Percentiles rank a stretch among this genome's conserved stretches.
These are phyloP conservation scores for Clupea harengus DNA, from an alignment of 2,113 vertebrate genomes.

Conservation along the genomic window DNA sequence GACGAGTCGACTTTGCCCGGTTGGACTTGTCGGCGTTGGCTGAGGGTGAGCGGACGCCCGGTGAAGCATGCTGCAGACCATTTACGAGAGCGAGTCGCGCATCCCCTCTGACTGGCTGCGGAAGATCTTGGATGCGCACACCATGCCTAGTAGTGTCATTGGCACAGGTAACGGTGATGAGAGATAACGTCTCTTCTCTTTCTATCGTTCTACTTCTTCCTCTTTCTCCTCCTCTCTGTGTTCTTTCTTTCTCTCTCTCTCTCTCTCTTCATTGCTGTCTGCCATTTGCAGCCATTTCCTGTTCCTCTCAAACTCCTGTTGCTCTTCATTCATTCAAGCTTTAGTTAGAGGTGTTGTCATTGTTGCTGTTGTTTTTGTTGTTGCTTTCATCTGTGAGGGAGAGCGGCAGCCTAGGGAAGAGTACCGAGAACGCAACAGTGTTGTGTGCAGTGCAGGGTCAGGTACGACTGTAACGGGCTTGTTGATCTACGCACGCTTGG, in stretches of 20 bases:
- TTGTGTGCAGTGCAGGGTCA: neutral
- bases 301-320: neutral
- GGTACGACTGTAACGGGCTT: neutral
- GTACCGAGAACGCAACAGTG: neutral
- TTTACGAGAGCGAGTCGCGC: constrained; percentile 49
- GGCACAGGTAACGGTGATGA: constrained; percentile 35
- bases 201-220: neutral
- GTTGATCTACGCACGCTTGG: neutral
- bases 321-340: neutral
- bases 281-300: neutral
- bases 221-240: neutral
- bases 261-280: neutral
- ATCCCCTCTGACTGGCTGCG: constrained; percentile 50
- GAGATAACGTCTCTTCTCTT: neutral
- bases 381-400: neutral
- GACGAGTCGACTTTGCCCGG: neutral
- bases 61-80: constrained; percentile 50
- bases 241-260: constrained; percentile 9
- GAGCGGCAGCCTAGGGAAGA: neutral
- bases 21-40: constrained; percentile 6
- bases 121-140: constrained; percentile 43
- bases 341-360: neutral
- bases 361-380: neutral
- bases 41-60: constrained; percentile 4
- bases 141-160: constrained; percentile 32